Evolutionary conservation across 2,797 vertebrate genomes (phyloP).

Genomic region (Vireo griseus): DNA sequence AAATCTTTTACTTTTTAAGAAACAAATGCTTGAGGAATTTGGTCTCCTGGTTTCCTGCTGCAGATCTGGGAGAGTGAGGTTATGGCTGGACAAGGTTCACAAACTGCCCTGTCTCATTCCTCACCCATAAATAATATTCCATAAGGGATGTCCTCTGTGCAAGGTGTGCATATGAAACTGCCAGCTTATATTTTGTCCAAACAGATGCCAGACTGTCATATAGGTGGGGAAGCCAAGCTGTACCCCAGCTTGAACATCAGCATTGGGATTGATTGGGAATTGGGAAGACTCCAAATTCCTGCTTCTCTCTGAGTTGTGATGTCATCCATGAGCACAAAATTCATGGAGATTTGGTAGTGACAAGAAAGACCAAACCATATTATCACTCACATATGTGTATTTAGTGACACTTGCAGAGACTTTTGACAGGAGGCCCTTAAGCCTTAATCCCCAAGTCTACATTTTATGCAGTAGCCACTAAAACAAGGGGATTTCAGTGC

Average conservation of each 20-base stretch:
- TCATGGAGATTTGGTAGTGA: not conserved
- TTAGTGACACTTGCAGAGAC: not conserved
- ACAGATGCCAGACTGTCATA: not conserved
- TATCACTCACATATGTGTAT: not conserved
- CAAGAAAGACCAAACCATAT: not conserved
- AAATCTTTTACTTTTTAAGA: not conserved
- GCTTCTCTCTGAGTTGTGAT: not conserved
- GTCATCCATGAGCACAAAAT: not conserved
- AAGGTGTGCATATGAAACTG: not conserved
- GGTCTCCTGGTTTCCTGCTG: not conserved
- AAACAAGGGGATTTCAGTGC: not conserved
- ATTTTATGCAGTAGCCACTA: not conserved
- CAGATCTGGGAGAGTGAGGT: not conserved
- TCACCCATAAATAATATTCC: not conserved
- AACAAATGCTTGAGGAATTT: not conserved
- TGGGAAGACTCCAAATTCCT: not conserved
- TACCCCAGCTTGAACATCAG: not conserved
- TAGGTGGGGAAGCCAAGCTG: not conserved
- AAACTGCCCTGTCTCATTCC: not conserved
- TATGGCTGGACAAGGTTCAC: not conserved
- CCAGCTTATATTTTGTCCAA: not conserved
- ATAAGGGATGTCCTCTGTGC: not conserved
- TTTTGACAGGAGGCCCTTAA: not conserved
- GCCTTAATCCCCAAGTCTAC: not conserved
- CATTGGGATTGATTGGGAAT: not conserved